Evolutionary conservation across 2,113 vertebrate species (phyloP).

Genomic region (Sylvia atricapilla): DNA sequence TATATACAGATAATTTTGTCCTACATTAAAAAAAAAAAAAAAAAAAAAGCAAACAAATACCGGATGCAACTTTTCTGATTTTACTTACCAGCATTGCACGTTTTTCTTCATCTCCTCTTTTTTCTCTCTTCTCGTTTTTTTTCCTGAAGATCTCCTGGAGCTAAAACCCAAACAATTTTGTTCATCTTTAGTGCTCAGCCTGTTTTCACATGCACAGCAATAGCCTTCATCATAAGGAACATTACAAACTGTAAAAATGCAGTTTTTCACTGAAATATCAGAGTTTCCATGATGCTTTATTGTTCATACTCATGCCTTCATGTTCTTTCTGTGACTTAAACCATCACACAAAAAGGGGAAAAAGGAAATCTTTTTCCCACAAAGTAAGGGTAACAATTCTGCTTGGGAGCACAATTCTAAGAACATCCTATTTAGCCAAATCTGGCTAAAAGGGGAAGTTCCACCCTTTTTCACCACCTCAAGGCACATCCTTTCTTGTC

Average conservation of each 20-base stretch:
- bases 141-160: conserved; percentile 95
- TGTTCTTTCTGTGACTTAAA: neutral
- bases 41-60: neutral
- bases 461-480: neutral
- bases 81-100: conserved; percentile 84
- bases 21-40: neutral
- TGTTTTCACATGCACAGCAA: neutral
- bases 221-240: neutral
- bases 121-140: conserved; percentile 91
- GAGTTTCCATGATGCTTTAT: neutral
- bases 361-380: neutral
- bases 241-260: neutral
- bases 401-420: neutral
- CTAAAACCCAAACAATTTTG: conserved; percentile 68
- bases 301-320: neutral
- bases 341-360: neutral
- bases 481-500: neutral
- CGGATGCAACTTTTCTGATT: neutral
- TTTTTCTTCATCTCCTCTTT: conserved; percentile 82
- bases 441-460: neutral
- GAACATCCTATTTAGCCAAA: neutral
- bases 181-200: neutral
- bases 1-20: neutral
- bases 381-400: neutral
- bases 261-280: neutral